Percentiles rank a stretch among this genome's conserved stretches.
Conservation (phyloP, 2,797 vertebrate genomes). For the Phataginus tricuspis region DNA sequence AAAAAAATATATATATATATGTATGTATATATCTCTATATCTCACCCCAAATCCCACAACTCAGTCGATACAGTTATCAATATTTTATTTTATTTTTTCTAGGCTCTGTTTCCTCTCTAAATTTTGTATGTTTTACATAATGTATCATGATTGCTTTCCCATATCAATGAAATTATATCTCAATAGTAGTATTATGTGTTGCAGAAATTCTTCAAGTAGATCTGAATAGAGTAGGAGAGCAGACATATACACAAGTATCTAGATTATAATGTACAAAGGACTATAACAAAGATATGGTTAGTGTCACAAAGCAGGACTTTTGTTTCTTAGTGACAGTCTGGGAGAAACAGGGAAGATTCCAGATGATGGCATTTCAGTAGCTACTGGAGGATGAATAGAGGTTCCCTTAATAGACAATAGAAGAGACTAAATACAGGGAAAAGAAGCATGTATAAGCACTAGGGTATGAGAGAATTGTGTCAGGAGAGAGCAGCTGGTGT, state of each 20-base stretch:
- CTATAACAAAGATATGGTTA: not conserved
- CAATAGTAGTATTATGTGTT: not conserved
- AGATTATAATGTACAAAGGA: not conserved
- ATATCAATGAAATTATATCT: not conserved
- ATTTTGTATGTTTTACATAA: not conserved
- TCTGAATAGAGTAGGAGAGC: not conserved
- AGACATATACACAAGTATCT: not conserved
- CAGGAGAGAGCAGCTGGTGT: not conserved
- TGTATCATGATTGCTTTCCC: not conserved
- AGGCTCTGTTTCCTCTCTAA: not conserved
- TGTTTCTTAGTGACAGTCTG: not conserved
- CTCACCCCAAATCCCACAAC: not conserved
- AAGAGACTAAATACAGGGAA: not conserved
- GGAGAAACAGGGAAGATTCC: not conserved
- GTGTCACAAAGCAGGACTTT: not conserved
- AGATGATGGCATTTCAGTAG: not conserved
- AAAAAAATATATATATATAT: not conserved
- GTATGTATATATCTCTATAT: too few relatives aligned
- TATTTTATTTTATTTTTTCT: not conserved
- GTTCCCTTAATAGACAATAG: not conserved
- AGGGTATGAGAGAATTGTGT: not conserved
- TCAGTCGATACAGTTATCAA: not conserved
- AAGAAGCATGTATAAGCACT: not conserved
- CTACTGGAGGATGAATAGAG: not conserved
- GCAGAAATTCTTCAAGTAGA: not conserved